Evolutionary conservation across 2,797 vertebrate species (phyloP).

Genomic region (Phylloscopus collybita): DNA sequence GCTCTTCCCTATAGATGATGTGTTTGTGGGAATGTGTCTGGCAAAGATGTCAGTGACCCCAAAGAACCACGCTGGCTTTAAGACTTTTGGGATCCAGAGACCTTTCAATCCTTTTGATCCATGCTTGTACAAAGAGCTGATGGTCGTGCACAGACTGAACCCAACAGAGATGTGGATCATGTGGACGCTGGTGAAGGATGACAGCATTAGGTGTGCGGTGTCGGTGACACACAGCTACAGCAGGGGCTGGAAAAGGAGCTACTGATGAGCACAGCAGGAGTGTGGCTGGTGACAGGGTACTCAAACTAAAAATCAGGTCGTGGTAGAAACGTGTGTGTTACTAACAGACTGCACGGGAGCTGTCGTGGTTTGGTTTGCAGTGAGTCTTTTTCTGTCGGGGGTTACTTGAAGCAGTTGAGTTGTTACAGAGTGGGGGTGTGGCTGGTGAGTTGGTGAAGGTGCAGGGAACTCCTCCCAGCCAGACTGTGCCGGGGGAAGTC

Average conservation of each 20-base stretch:
- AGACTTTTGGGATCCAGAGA: slow-evolving; percentile 78
- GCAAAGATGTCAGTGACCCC: slow-evolving; percentile 74
- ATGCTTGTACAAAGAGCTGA: slow-evolving; percentile 78
- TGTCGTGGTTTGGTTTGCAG: neutral
- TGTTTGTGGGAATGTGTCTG: slow-evolving; percentile 84
- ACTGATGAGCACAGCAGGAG: neutral
- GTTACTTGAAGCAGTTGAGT: neutral
- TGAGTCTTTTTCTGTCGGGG: rapidly evolving
- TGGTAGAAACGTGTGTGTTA: neutral
- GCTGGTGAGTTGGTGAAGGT: rapidly evolving
- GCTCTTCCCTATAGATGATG: slow-evolving; percentile 83
- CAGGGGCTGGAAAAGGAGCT: neutral
- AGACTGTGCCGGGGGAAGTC: neutral
- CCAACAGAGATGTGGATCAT: slow-evolving; percentile 81
- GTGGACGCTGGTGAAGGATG: slow-evolving; percentile 79
- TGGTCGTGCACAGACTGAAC: slow-evolving; percentile 78
- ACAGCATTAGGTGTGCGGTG: slow-evolving; percentile 65
- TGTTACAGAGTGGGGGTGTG: neutral
- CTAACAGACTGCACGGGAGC: neutral
- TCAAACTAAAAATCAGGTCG: neutral
- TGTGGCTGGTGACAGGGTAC: neutral
- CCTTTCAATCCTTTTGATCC: slow-evolving; percentile 77
- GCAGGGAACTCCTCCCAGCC: neutral
- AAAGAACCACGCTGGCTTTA: slow-evolving; percentile 78
- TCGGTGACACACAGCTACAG: neutral